Base-by-base conservation (phyloP, 2,797 vertebrate genomes). In the Eospalax fontanierii region DNA sequence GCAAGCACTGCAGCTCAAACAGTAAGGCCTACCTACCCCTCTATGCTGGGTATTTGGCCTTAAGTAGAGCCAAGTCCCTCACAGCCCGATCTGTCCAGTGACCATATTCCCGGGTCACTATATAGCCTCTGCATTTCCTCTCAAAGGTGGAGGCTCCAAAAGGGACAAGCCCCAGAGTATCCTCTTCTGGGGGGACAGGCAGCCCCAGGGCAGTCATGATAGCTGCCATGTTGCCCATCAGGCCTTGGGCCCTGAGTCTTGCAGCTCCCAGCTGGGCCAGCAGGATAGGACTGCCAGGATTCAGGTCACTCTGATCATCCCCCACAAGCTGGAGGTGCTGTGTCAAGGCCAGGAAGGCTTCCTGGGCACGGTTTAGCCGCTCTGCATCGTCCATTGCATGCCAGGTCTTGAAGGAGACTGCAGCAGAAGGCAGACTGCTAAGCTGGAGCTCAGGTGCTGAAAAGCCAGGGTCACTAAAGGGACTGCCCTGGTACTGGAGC, bases 51-150 rank as follows among this genome's bases (percentile, higher is more conserved):
- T 96, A 96, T 66, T 97, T 97, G 50, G 92, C 90, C 80, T 93
- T 97, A n/a, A 98, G 97, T 59, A 98, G 83, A 50, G 95, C 87
- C 94, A 98, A 95, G 92, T 98, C 98, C 54, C 95, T 96, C 66
- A 97, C 97, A 7, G 97, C 95, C 74, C 96, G 33, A 26, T 96
- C 97, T 4, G 98, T 94, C 98, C 98, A 98, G 85, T 97, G 95
- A 8, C 75, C 92, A 30, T 98, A 98, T 68, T 97, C 98, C 24
- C 95, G 71, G 93, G 97, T 97, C 35, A 98, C 97, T 15, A 98
- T 86, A 3, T 98, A 98, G 15, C 98, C 98, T 40, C 97, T 91
- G 35, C 98, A 95, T 90, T 98, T 98, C 95, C 94, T 98, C 74
- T 98, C 88, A 8, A 98, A 98, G 68, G 81, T 93, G 0, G 90